These are phyloP conservation scores for Apis florea DNA, from an alignment of 1,140 invertebrate genomes.

Conservation along the genomic window DNA sequence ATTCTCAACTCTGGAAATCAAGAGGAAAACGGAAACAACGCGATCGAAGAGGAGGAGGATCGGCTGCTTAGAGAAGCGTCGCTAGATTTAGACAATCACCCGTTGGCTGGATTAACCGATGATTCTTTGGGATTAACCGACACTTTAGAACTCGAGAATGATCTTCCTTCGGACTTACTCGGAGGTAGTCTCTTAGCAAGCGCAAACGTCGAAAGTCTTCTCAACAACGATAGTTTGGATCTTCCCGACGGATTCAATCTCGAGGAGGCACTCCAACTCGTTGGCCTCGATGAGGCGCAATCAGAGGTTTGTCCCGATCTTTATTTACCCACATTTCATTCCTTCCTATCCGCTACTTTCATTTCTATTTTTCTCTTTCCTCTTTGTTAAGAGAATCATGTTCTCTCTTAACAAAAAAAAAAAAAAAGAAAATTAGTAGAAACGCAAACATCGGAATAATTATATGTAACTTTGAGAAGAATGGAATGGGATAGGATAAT, in stretches of 20 bases:
- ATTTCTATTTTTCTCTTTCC: not conserved
- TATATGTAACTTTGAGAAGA: no score
- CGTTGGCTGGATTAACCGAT: conserved; percentile 71
- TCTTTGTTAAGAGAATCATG: not conserved
- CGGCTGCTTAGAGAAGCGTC: conserved; percentile 69
- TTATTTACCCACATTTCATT: not conserved
- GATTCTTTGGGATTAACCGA: conserved; percentile 75
- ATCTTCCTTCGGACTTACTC: conserved; percentile 76
- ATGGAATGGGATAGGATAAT: no score
- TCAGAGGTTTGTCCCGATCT: conserved; percentile 75
- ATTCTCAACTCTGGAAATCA: conserved; percentile 71
- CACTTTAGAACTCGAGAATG: conserved; percentile 76
- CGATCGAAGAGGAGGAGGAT: conserved; percentile 62
- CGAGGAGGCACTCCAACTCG: conserved; percentile 87
- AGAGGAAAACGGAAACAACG: conserved; percentile 54
- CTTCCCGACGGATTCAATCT: conserved; percentile 84
- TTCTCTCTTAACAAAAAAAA: no score
- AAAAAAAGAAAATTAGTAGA: no score
- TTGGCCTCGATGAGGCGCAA: conserved; percentile 85
- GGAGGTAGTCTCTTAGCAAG: conserved; percentile 71
- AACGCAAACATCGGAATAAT: no score
- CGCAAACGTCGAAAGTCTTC: conserved; percentile 72
- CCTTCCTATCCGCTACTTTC: not conserved
- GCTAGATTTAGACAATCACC: conserved; percentile 71
- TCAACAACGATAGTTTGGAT: conserved; percentile 76